Percentiles rank a stretch among this genome's conserved stretches.
Conservation (phyloP, 2,888 invertebrate genomes). For the Anticlea derivata region DNA sequence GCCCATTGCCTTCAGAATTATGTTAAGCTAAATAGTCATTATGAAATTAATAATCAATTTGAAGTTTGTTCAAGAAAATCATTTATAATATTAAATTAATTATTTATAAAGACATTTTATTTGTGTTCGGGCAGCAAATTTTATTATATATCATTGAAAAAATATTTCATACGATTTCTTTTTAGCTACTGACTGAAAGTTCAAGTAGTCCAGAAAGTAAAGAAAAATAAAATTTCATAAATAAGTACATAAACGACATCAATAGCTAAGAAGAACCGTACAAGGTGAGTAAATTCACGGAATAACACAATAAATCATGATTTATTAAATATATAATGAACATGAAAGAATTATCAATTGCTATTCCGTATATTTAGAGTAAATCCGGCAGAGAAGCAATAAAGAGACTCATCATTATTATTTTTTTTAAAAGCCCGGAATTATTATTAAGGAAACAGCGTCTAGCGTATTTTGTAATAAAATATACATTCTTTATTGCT, state of each 20-base stretch:
- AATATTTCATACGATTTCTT: conserved; percentile 35
- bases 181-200: conserved; percentile 49
- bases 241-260: conserved; percentile 8
- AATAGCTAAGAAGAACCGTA: conserved; percentile 36
- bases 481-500: conserved; percentile 25
- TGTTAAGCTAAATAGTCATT: conserved; percentile 55
- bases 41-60: conserved; percentile 46
- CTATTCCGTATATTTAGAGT: conserved; percentile 32
- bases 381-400: conserved; percentile 21
- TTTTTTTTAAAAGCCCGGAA: not conserved
- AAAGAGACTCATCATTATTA: conserved; percentile 13
- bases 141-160: conserved; percentile 24
- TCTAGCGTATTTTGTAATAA: not conserved
- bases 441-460: not conserved
- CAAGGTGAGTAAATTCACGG: conserved; percentile 18
- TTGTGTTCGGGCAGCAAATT: conserved; percentile 58
- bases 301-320: conserved; percentile 20
- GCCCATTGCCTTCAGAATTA: conserved; percentile 75
- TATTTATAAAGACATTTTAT: conserved; percentile 37
- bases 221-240: not conserved
- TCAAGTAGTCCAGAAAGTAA: not conserved
- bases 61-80: conserved; percentile 49
- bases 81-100: conserved; percentile 44
- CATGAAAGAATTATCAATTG: not conserved
- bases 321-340: not conserved